Evolutionary conservation across 2,113 vertebrate species (phyloP), one percentile per base, ranked within the genome.

Genomic region (Cyrtonyx montezumae): DNA sequence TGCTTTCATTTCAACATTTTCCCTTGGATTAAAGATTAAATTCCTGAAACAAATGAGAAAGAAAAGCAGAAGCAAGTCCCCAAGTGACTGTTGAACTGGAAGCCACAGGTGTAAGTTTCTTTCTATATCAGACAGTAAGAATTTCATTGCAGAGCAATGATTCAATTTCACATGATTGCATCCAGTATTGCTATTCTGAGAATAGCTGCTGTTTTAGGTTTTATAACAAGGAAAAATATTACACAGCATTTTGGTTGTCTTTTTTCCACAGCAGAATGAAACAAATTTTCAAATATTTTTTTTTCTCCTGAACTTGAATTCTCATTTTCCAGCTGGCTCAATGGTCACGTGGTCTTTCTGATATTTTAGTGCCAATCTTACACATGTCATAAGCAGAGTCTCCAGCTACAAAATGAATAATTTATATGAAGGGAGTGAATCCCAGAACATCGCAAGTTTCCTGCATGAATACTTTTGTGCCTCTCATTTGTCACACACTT

Each of bases 391-490:
- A 92, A 95, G 43, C 87, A 92, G 75, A 82, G 63, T 96, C 87
- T 95, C 94, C 71, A 92, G 95, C 78, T 92, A 93, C 45, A 79
- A 69, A 87, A 95, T 96, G 70, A 96, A 96, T 96, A 84, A 96
- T 96, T 96, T 94, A 96, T 95, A 79, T 28, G 75, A 94, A 95
- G 91, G 75, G 84, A 96, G 84, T 93, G 87, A 96, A 88, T 95
- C 95, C 94, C 91, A 93, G 88, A 95, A 96, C 63, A 3, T 79
- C 2, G 70, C 70, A 82, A 91, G 91, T 95, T 96, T 96, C 91
- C 92, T 95, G 94, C 94, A 96, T 94, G 88, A 96, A 94, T 96
- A 96, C 96, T 87, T 96, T 92, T 82, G 87, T 95, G 92, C 87
- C 81, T 93, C 84, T 93, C 67, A 0, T 96, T 96, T 96, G 92